phyloP scores from a whole-genome alignment of 2,888 invertebrate genomes.

The Drosophila fulvimacula region DNA sequence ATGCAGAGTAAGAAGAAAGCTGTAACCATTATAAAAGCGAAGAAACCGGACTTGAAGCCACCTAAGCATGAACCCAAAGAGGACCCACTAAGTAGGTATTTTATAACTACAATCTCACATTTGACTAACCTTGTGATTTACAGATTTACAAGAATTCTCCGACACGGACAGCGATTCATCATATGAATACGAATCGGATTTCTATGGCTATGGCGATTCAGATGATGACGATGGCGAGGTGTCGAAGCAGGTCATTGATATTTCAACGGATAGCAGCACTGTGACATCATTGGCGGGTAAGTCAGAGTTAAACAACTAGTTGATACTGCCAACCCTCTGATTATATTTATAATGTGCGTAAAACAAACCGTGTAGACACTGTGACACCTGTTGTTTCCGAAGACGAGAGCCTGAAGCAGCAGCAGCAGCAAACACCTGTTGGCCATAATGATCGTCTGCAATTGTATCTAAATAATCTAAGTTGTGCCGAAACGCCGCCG shows the following conservation, averaged over 20 bases:
- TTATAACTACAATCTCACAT: too few species aligned
- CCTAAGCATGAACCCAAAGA: slow-evolving; percentile 54
- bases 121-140: background rate
- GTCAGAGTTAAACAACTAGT: slow-evolving; percentile 55
- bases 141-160: slow-evolving; percentile 44
- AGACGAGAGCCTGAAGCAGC: slow-evolving; percentile 52
- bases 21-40: slow-evolving; percentile 53
- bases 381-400: slow-evolving; percentile 78
- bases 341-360: slow-evolving; percentile 72
- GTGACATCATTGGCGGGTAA: slow-evolving; percentile 65
- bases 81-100: slow-evolving; percentile 62
- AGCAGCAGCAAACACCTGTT: slow-evolving; percentile 15
- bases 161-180: slow-evolving; percentile 53
- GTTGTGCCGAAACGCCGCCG: slow-evolving; percentile 63
- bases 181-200: slow-evolving; percentile 60
- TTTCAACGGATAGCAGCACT: slow-evolving; percentile 65
- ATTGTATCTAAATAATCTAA: slow-evolving; percentile 58
- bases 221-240: slow-evolving; percentile 42
- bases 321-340: slow-evolving; percentile 78
- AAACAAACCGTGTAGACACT: slow-evolving; percentile 74
- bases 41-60: slow-evolving; percentile 43
- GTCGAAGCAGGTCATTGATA: slow-evolving; percentile 55
- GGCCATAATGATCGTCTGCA: slow-evolving; percentile 52
- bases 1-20: slow-evolving; percentile 36
- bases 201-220: slow-evolving; percentile 51